These are phyloP conservation scores for Heptranchias perlo DNA, from an alignment of 2,113 vertebrate genomes.

Conservation along the genomic window DNA sequence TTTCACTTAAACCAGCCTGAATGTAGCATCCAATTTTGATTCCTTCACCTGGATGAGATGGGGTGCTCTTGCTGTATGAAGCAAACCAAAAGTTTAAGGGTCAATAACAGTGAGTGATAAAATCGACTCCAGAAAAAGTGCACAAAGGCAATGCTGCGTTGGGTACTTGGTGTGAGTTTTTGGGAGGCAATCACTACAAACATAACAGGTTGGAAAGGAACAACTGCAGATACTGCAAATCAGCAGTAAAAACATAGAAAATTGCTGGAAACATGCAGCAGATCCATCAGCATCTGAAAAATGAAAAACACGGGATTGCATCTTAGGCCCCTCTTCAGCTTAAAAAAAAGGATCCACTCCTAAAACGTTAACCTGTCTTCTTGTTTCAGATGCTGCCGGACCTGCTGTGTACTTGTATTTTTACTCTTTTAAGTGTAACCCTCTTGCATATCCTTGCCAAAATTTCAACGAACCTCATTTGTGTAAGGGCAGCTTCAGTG, in stretches of 20 bases:
- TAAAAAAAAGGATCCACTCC: not conserved
- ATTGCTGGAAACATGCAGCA: not conserved
- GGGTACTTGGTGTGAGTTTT: not conserved
- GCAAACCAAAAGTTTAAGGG: not conserved
- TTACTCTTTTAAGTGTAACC: constrained; percentile 22
- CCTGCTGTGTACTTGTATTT: constrained; percentile 14
- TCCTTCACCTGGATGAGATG: not conserved
- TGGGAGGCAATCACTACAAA: not conserved
- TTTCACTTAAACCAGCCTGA: not conserved
- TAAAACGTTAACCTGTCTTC: not conserved
- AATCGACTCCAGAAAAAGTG: not conserved
- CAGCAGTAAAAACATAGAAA: not conserved
- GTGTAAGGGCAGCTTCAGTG: constrained; percentile 31
- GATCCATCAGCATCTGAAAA: not conserved
- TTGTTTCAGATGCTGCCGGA: not conserved
- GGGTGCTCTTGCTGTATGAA: not conserved
- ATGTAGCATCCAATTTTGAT: not conserved
- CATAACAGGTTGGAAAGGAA: not conserved
- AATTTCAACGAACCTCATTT: constrained; percentile 2
- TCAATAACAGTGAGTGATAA: not conserved
- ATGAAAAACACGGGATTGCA: not conserved
- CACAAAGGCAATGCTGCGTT: not conserved
- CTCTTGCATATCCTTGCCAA: constrained; percentile 22
- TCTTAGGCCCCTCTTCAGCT: not conserved
- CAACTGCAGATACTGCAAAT: not conserved